A percentile compares a stretch with the other conserved stretches of the same genome.
phyloP scores from a whole-genome alignment of 2,888 invertebrate genomes.

The Mongoloraphidia duomilia region DNA sequence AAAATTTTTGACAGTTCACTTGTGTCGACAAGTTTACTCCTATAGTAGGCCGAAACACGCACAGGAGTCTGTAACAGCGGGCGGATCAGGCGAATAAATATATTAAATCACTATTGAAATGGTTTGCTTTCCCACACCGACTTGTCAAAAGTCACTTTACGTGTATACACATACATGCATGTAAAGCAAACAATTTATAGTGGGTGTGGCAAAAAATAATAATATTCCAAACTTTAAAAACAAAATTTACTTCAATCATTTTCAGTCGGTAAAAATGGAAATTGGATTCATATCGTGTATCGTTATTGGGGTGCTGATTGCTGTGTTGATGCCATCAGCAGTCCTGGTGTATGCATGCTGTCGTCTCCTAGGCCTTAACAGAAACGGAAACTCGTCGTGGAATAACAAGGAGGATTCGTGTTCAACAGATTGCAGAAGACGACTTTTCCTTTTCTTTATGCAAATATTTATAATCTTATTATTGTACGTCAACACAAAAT shows the following conservation, averaged over 20 bases:
- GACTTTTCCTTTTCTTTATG: slow-evolving; percentile 28
- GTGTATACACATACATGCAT: no score
- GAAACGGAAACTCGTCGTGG: slow-evolving; percentile 28
- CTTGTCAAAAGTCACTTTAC: no score
- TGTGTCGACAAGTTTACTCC: no score
- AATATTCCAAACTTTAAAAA: no score
- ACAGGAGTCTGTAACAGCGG: no score
- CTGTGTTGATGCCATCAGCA: slow-evolving; percentile 47
- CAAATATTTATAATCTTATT: slow-evolving; percentile 31
- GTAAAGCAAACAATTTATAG: no score
- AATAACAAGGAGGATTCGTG: slow-evolving; percentile 9
- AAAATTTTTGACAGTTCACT: no score
- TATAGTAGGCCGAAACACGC: no score
- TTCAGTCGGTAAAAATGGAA: slow-evolving; percentile 54
- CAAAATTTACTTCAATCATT: not conserved
- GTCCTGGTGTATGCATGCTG: slow-evolving; percentile 38
- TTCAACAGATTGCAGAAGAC: slow-evolving; percentile 31
- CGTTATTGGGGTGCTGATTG: slow-evolving; percentile 45
- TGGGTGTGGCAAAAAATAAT: no score
- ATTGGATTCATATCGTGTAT: slow-evolving; percentile 51
- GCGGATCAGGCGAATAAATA: no score
- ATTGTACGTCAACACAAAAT: slow-evolving; percentile 27
- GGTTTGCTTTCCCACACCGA: no score
- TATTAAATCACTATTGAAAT: no score
- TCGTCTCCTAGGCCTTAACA: slow-evolving; percentile 28